Evolutionary conservation across 2,113 vertebrate species (phyloP).

Genomic region (Cyphomyrus plagiostoma): DNA sequence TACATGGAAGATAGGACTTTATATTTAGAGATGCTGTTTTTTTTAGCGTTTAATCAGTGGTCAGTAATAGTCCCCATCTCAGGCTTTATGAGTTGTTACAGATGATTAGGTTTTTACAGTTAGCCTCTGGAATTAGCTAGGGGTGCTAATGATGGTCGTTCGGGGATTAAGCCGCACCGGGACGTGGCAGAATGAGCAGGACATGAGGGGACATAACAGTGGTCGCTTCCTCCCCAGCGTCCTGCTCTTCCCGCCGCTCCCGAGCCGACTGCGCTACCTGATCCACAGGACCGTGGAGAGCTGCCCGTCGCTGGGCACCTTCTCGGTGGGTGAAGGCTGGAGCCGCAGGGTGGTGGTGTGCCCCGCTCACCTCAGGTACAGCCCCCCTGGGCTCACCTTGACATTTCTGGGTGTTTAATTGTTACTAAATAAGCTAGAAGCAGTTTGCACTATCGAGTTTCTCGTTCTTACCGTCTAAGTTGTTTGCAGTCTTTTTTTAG

Average conservation of each 20-base stretch:
- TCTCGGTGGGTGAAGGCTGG: constrained; percentile 84
- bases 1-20: background rate
- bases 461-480: background rate
- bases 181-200: background rate
- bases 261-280: constrained; percentile 83
- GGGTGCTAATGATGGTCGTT: background rate
- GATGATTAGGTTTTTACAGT: background rate
- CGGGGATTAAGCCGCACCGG: background rate
- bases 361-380: constrained; percentile 70
- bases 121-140: background rate
- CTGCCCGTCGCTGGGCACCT: constrained; percentile 70
- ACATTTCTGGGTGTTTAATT: background rate
- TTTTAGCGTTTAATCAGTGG: background rate
- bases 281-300: constrained; percentile 76
- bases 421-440: background rate
- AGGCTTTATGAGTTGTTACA: background rate
- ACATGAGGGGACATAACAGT: background rate
- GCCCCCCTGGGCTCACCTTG: too few species aligned
- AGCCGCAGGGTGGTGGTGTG: constrained; percentile 78
- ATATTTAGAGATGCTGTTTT: background rate
- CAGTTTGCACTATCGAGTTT: background rate
- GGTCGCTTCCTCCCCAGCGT: constrained; percentile 53
- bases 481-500: background rate
- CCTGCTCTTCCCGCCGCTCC: constrained; percentile 83
- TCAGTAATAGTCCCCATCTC: background rate